Conservation (phyloP, 2,888 invertebrate genomes). For the Synanthedon andrenaeformis region DNA sequence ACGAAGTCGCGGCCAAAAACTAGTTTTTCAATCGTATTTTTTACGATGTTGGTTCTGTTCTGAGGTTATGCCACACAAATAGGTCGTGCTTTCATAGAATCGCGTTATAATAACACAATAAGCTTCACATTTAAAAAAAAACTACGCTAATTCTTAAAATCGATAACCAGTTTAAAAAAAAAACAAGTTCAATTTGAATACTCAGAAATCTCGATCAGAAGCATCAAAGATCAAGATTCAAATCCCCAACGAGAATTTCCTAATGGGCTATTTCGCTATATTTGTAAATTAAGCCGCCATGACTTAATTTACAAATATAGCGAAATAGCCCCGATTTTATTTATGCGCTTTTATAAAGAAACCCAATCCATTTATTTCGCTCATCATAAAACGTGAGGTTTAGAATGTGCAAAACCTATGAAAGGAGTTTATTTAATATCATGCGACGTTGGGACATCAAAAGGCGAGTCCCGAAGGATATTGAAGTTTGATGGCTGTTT, state of each 20-base stretch:
- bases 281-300: too few species aligned
- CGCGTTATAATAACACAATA: too few species aligned
- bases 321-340: too few species aligned
- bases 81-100: too few species aligned
- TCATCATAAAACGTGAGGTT: slow-evolving; percentile 10
- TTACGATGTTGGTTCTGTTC: too few species aligned
- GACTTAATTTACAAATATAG: slow-evolving; percentile 12
- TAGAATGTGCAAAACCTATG: slow-evolving; percentile 15
- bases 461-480: slow-evolving; percentile 21
- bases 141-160: too few species aligned
- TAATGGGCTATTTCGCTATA: too few species aligned
- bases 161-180: not conserved
- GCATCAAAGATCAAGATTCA: slow-evolving; percentile 3
- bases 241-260: slow-evolving; percentile 4
- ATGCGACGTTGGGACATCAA: slow-evolving; percentile 22
- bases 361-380: slow-evolving; percentile 12
- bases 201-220: not conserved
- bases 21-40: too few species aligned
- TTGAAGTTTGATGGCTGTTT: slow-evolving; percentile 21
- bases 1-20: too few species aligned
- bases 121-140: not conserved
- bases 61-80: too few species aligned
- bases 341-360: slow-evolving; percentile 7
- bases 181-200: not conserved
- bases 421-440: slow-evolving; percentile 29